Conservation (phyloP, 2,888 invertebrate species). For the Rhamphomyia laevipes region DNA sequence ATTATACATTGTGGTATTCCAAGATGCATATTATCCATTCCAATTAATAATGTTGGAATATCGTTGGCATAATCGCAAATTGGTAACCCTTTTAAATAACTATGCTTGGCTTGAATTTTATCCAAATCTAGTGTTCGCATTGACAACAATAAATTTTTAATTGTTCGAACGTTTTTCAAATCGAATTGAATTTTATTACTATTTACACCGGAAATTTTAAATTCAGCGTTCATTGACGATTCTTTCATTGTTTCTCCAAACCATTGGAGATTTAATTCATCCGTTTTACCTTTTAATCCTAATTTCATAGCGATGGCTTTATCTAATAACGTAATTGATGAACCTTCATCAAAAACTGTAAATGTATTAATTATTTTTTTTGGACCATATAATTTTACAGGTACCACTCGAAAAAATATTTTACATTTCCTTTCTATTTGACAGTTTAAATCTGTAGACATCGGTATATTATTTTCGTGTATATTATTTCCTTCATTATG, state of each 20-base stretch:
- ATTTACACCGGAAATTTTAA: too few relatives aligned
- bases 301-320: constrained; percentile 6
- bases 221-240: too few relatives aligned
- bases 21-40: too few relatives aligned
- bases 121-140: not conserved
- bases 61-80: constrained; percentile 2
- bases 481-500: too few relatives aligned
- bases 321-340: constrained; percentile 13
- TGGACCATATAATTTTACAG: constrained; percentile 6
- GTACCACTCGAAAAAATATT: constrained; percentile 9
- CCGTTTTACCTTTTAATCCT: too few relatives aligned
- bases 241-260: too few relatives aligned
- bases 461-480: constrained; percentile 1
- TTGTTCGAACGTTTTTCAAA: too few relatives aligned
- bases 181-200: too few relatives aligned
- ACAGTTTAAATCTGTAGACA: constrained; percentile 8
- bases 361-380: not conserved
- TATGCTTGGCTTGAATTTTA: not conserved
- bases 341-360: constrained; percentile 12
- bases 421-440: not conserved
- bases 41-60: too few relatives aligned
- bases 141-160: too few relatives aligned
- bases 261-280: too few relatives aligned
- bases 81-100: constrained; percentile 6
- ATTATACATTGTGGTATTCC: constrained; percentile 4